phyloP scores from a whole-genome alignment of 2,888 invertebrate species.

The Agelastica alni region DNA sequence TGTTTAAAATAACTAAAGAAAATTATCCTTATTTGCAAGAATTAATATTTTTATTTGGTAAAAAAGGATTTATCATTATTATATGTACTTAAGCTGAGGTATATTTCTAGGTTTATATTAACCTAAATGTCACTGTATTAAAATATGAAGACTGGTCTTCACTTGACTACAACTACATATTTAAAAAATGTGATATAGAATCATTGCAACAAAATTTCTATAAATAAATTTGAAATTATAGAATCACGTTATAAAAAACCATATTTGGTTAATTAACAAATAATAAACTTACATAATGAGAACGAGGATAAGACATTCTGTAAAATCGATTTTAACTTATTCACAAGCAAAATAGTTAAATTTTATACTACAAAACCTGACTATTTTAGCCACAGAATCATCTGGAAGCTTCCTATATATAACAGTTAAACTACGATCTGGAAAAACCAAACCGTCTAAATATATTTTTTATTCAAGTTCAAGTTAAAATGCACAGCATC shows the following conservation, averaged over 20 bases:
- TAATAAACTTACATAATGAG: conserved; percentile 33
- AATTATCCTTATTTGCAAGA: too few relatives aligned
- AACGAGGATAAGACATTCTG: conserved; percentile 21
- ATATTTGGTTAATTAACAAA: conserved; percentile 1
- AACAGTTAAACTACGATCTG: conserved; percentile 14
- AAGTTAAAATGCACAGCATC: conserved; percentile 20
- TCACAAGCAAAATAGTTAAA: conserved; percentile 1
- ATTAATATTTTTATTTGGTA: too few relatives aligned
- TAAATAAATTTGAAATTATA: conserved; percentile 13
- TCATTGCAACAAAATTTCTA: conserved; percentile 19
- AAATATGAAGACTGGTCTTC: too few relatives aligned
- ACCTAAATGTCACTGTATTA: too few relatives aligned
- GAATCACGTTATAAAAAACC: conserved; percentile 5
- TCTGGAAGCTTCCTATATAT: conserved; percentile 32
- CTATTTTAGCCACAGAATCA: conserved; percentile 27
- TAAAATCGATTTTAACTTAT: conserved; percentile 1
- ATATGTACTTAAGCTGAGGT: too few relatives aligned
- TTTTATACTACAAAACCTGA: not conserved
- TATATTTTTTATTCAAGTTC: conserved; percentile 19
- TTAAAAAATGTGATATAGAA: too few relatives aligned
- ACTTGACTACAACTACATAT: too few relatives aligned
- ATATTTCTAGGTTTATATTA: too few relatives aligned
- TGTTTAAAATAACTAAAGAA: too few relatives aligned
- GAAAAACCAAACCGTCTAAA: conserved; percentile 16
- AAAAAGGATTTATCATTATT: too few relatives aligned